phyloP scores from a whole-genome alignment of 2,888 invertebrate species.

The Beris chalybata region DNA sequence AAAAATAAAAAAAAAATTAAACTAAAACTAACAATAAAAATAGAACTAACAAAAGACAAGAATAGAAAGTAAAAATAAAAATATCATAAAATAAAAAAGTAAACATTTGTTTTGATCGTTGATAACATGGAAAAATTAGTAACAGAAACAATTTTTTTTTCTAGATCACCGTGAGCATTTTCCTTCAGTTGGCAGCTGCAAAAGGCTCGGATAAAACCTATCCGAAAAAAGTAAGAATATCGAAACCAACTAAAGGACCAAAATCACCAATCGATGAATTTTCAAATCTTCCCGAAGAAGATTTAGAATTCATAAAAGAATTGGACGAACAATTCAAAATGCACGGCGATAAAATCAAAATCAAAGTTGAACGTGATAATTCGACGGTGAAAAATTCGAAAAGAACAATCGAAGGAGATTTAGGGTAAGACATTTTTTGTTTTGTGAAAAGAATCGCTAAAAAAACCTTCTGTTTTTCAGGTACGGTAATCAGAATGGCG shows the following conservation, averaged over 20 bases:
- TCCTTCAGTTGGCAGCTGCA: constrained; percentile 1
- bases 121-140: no score
- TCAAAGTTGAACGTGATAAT: constrained; percentile 54
- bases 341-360: constrained; percentile 54
- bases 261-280: constrained; percentile 47
- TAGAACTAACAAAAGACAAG: no score
- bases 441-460: constrained; percentile 56
- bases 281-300: constrained; percentile 50
- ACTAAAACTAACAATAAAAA: no score
- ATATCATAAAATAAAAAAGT: no score
- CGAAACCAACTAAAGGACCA: constrained; percentile 45
- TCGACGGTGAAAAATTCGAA: constrained; percentile 57
- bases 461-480: constrained; percentile 52
- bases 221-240: constrained; percentile 52
- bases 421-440: constrained; percentile 65
- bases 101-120: no score
- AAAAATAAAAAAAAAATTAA: no score
- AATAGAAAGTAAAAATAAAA: no score
- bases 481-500: constrained; percentile 49
- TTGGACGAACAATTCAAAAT: constrained; percentile 55
- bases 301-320: constrained; percentile 54
- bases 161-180: constrained; percentile 18
- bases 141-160: background rate
- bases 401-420: constrained; percentile 71
- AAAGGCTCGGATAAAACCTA: constrained; percentile 43